Conservation (phyloP, 2,888 invertebrate species). For the Malacosoma neustria region DNA sequence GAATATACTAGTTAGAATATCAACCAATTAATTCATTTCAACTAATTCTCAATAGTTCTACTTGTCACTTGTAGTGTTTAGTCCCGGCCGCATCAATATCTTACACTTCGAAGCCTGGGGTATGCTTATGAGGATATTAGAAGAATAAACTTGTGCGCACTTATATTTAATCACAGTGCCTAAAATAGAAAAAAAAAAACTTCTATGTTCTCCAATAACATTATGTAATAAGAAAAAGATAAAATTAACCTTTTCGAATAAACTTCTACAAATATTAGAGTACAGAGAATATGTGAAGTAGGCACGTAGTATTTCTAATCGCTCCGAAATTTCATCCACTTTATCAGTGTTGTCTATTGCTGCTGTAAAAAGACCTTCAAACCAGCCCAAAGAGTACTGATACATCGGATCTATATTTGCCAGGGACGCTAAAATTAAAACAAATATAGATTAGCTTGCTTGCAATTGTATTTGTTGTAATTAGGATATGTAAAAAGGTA, state of each 20-base stretch:
- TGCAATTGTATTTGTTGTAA: too few relatives aligned
- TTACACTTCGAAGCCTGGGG: too few relatives aligned
- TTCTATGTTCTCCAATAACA: not conserved
- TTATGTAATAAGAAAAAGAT: too few relatives aligned
- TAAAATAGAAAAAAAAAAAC: not conserved
- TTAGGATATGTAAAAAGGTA: too few relatives aligned
- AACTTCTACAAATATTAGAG: slow-evolving; percentile 91
- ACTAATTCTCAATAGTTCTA: too few relatives aligned
- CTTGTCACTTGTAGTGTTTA: too few relatives aligned
- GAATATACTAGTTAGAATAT: too few relatives aligned
- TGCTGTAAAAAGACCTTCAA: slow-evolving; percentile 89
- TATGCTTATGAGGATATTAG: too few relatives aligned
- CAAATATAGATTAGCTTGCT: too few relatives aligned
- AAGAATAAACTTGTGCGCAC: too few relatives aligned
- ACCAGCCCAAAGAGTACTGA: slow-evolving; percentile 96
- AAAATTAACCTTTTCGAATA: slow-evolving; percentile 87
- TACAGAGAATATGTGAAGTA: slow-evolving; percentile 94
- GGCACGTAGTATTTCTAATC: slow-evolving; percentile 82
- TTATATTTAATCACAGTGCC: not conserved
- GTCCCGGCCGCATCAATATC: too few relatives aligned
- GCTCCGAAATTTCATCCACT: slow-evolving; percentile 84
- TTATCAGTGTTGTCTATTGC: slow-evolving; percentile 91
- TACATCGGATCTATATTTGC: slow-evolving; percentile 98
- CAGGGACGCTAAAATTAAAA: slow-evolving; percentile 78
- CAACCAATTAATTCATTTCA: too few relatives aligned